Conservation (phyloP, 1,140 invertebrate species). For the Aphelinus atriplicis region DNA sequence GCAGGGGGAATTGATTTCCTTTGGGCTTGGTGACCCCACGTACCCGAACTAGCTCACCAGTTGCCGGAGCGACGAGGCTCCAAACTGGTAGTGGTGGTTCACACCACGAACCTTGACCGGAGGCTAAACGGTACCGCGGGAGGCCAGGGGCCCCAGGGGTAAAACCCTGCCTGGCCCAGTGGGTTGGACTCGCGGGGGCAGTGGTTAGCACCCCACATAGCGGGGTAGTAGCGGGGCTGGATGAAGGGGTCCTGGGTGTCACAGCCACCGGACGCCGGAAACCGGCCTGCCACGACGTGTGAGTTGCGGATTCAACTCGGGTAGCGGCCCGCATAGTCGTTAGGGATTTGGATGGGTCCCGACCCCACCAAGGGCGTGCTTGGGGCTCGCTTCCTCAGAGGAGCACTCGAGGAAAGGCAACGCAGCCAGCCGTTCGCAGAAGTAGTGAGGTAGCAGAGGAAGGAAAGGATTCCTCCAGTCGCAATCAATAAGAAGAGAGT, state of each 20-base stretch:
- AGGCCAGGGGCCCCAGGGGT: background rate
- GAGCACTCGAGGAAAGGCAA: no score
- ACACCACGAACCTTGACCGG: background rate
- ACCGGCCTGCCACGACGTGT: slow-evolving; percentile 13
- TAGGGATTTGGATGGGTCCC: slow-evolving; percentile 5
- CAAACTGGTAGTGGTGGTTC: no score
- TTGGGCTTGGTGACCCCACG: slow-evolving; percentile 26
- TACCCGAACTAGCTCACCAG: background rate
- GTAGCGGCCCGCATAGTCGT: no score
- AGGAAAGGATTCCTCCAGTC: no score
- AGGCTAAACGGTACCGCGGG: slow-evolving; percentile 1
- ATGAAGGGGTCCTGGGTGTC: background rate
- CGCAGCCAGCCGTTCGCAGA: no score
- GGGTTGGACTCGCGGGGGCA: background rate
- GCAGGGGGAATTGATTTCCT: background rate
- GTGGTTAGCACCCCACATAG: slow-evolving; percentile 17
- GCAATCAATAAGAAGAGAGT: no score
- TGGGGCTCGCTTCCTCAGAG: background rate
- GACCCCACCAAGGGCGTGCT: background rate
- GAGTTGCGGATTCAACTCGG: slow-evolving; percentile 14
- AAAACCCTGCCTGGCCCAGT: background rate
- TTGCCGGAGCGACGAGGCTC: background rate
- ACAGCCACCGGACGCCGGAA: no score
- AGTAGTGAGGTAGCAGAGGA: no score
- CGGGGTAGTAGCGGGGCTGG: slow-evolving; percentile 6